Conservation (phyloP, 2,888 invertebrate genomes). For the Siphlonurus alternatus region DNA sequence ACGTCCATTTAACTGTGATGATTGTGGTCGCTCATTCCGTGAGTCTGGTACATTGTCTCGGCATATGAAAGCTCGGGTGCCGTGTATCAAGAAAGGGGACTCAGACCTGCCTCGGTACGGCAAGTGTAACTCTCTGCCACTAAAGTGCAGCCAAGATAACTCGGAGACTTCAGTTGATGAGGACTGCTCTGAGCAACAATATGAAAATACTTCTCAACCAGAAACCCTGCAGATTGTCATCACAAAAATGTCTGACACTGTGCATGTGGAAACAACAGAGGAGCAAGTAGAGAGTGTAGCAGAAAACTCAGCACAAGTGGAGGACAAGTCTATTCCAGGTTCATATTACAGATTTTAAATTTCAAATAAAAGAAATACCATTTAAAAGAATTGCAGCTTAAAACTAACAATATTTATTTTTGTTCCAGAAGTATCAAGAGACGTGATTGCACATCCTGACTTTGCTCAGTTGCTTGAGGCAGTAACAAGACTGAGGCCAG, state of each 20-base stretch:
- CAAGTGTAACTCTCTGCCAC: not conserved
- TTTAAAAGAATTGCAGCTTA: no score
- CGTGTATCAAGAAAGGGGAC: constrained; percentile 5
- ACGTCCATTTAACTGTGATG: constrained; percentile 4
- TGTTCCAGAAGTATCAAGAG: not conserved
- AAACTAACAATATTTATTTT: not conserved
- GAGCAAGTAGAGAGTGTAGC: not conserved
- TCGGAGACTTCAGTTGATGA: not conserved
- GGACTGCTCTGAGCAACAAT: not conserved
- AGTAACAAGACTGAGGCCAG: not conserved
- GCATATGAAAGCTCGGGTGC: constrained; percentile 7
- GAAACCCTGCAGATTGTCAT: not conserved
- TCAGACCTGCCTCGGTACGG: constrained; percentile 5
- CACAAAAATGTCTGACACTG: not conserved
- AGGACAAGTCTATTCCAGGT: no score
- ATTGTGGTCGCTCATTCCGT: constrained; percentile 7
- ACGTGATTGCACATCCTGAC: not conserved
- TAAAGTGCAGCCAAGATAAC: not conserved
- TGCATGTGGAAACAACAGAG: not conserved
- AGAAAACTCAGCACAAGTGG: no score
- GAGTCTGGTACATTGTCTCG: constrained; percentile 7
- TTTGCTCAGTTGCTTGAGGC: not conserved
- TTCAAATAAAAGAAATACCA: no score
- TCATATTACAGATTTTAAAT: no score
- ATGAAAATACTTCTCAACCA: not conserved